A percentile compares a stretch with the other conserved stretches of the same genome.
phyloP scores from a whole-genome alignment of 2,888 invertebrate genomes.

The Ectropis crepuscularia region DNA sequence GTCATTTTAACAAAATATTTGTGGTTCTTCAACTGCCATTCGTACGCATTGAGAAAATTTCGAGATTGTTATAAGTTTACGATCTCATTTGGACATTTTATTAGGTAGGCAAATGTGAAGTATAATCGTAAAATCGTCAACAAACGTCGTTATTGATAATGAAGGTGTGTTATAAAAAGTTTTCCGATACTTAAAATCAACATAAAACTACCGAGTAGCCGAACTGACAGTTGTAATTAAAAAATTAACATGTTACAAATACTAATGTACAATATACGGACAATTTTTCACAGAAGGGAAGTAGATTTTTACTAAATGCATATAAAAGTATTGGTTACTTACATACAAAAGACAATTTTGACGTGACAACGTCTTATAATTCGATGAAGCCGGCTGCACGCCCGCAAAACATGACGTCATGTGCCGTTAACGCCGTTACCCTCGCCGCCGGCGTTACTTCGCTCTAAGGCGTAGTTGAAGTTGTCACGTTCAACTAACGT shows the following conservation, averaged over 20 bases:
- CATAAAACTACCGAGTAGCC: conserved; percentile 27
- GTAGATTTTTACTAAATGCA: no score
- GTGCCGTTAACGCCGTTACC: no score
- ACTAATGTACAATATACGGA: no score
- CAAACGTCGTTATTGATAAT: conserved; percentile 28
- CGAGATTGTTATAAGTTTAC: conserved; percentile 27
- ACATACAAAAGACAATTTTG: no score
- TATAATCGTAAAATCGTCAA: conserved; percentile 29
- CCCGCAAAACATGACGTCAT: no score
- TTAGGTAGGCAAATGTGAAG: conserved; percentile 28
- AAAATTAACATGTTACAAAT: conserved; percentile 1
- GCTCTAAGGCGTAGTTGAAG: no score
- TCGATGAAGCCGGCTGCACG: no score
- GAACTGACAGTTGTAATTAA: conserved; percentile 23
- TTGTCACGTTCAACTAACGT: no score
- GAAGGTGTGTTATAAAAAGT: conserved; percentile 30
- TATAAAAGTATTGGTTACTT: no score
- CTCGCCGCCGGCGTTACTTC: no score
- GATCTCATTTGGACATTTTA: conserved; percentile 28
- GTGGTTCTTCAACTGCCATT: conserved; percentile 16
- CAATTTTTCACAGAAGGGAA: no score
- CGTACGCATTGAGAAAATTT: conserved; percentile 16
- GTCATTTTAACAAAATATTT: conserved; percentile 18
- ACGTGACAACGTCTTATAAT: no score
- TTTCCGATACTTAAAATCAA: conserved; percentile 25